Percentiles rank a stretch among this genome's conserved stretches.
These are phyloP conservation scores for Poliocrania exsul DNA, from an alignment of 2,797 vertebrate species.

Conservation along the genomic window DNA sequence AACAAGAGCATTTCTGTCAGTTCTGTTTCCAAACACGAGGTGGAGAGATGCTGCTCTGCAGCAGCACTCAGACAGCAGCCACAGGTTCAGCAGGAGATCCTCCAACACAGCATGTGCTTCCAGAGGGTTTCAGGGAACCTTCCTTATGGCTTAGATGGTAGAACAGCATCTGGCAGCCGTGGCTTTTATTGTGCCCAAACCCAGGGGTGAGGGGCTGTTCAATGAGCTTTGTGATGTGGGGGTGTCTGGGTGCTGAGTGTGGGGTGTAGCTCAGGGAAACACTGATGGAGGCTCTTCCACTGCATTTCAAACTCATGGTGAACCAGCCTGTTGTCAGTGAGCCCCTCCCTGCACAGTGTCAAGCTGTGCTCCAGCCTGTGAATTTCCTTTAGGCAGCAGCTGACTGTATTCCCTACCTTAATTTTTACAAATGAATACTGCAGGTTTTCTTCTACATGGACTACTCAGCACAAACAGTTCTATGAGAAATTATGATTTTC, in stretches of 20 bases:
- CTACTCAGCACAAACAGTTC: neutral
- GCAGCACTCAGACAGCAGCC: neutral
- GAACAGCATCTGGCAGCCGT: neutral
- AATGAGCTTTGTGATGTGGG: neutral
- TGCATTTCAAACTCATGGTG: neutral
- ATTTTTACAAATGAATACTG: neutral
- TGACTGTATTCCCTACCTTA: neutral
- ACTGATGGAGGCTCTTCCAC: neutral
- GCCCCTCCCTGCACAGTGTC: fast-evolving
- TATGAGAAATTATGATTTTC: neutral
- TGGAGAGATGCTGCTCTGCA: neutral
- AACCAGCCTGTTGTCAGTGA: neutral
- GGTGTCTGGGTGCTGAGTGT: neutral
- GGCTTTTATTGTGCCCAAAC: neutral
- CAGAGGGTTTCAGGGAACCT: neutral
- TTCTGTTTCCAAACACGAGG: neutral
- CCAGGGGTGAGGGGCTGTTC: neutral
- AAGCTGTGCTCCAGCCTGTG: neutral
- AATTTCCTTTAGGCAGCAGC: neutral
- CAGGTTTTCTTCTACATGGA: neutral
- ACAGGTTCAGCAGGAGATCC: neutral
- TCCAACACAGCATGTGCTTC: neutral
- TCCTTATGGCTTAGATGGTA: neutral
- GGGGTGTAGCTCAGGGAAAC: neutral
- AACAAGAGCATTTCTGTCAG: neutral